These are phyloP conservation scores for Cololabis saira DNA, from an alignment of 2,113 vertebrate species.

Conservation along the genomic window DNA sequence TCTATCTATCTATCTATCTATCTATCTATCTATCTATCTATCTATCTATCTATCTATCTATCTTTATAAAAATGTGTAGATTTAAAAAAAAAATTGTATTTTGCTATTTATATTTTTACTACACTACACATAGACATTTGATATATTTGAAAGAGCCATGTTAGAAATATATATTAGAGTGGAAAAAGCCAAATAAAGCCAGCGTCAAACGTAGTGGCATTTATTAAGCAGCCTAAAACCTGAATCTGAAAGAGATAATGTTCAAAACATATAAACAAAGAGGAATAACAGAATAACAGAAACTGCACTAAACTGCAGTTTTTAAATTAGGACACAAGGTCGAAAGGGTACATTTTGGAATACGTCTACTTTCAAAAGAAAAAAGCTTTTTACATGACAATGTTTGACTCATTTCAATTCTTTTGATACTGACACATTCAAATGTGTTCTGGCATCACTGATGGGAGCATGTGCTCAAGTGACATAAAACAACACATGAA, in stretches of 20 bases:
- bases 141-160: not conserved
- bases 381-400: slow-evolving; percentile 20
- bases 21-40: too few relatives aligned
- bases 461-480: not conserved
- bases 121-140: not conserved
- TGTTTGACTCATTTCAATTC: slow-evolving; percentile 1
- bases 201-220: not conserved
- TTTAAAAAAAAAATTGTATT: too few relatives aligned
- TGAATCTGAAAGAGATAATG: not conserved
- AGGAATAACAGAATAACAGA: slow-evolving; percentile 2
- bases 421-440: not conserved
- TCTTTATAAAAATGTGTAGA: too few relatives aligned
- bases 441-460: not conserved
- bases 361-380: not conserved
- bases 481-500: slow-evolving; percentile 1
- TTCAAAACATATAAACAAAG: not conserved
- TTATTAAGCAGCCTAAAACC: slow-evolving; percentile 4
- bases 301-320: not conserved
- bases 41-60: too few relatives aligned
- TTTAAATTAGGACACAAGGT: slow-evolving; percentile 1
- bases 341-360: not conserved
- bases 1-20: too few relatives aligned
- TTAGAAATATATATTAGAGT: not conserved
- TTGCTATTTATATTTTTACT: too few relatives aligned
- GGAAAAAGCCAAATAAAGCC: too few relatives aligned